Percentiles rank a stretch among this genome's conserved stretches.
Conservation (phyloP, 2,113 vertebrate species). For the Platycercus adscitus region DNA sequence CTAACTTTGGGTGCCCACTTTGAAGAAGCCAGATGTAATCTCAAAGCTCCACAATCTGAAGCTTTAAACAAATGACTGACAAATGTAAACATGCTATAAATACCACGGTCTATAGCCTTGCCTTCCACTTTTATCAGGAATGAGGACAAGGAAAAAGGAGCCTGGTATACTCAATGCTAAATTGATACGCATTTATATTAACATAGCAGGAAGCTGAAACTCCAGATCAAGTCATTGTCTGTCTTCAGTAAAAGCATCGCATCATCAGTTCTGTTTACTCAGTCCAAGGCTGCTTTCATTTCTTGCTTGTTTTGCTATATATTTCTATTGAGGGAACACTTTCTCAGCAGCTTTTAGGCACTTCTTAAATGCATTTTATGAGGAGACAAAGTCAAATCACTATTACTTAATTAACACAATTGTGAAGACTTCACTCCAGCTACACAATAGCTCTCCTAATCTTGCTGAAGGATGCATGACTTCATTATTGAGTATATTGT, state of each 20-base stretch:
- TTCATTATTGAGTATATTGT: slow-evolving; percentile 99
- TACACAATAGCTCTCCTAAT: slow-evolving; percentile 89
- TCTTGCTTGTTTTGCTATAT: slow-evolving; percentile 73
- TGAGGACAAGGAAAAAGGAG: slow-evolving; percentile 13
- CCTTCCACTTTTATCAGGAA: slow-evolving; percentile 22
- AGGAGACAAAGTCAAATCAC: slow-evolving; percentile 82
- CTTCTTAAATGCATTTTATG: slow-evolving; percentile 79
- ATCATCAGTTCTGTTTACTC: slow-evolving; percentile 73
- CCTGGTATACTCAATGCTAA: slow-evolving; percentile 23
- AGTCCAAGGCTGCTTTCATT: slow-evolving; percentile 56
- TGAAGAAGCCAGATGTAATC: background rate
- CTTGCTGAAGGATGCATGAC: slow-evolving; percentile 96
- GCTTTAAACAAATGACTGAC: background rate
- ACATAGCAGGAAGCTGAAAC: slow-evolving; percentile 59
- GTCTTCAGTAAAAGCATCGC: slow-evolving; percentile 66
- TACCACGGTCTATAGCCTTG: background rate
- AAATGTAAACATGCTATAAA: slow-evolving; percentile 8
- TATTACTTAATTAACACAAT: slow-evolving; percentile 87
- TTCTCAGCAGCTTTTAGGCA: slow-evolving; percentile 79
- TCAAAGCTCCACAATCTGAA: background rate
- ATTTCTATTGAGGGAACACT: slow-evolving; percentile 75
- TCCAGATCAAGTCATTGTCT: slow-evolving; percentile 47
- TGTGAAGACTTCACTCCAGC: slow-evolving; percentile 82
- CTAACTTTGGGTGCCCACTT: background rate
- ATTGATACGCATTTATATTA: slow-evolving; percentile 63